Evolutionary conservation across 2,113 vertebrate species (phyloP).

Genomic region (Phyllopteryx taeniolatus): DNA sequence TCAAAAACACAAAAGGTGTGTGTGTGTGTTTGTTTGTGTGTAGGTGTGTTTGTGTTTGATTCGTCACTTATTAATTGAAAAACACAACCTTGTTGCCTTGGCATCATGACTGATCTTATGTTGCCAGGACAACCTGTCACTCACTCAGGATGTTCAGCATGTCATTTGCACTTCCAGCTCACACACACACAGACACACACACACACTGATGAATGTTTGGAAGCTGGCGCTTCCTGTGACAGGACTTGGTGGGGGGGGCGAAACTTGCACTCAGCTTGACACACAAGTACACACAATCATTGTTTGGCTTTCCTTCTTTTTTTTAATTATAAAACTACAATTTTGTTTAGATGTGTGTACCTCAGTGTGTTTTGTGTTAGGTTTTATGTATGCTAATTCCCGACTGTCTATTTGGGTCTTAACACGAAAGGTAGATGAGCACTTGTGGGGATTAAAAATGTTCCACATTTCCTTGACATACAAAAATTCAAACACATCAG

Average conservation of each 20-base stretch:
- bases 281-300: constrained; percentile 29
- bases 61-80: constrained; percentile 43
- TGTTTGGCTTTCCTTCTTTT: constrained; percentile 24
- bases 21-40: too few relatives aligned
- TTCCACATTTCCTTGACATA: not conserved
- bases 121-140: constrained; percentile 53
- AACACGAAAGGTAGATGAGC: not conserved
- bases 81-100: constrained; percentile 40
- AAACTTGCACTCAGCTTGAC: not conserved
- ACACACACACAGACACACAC: constrained; percentile 11
- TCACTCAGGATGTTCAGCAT: constrained; percentile 45
- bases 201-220: constrained; percentile 58
- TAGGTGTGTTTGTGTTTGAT: constrained; percentile 1
- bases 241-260: constrained; percentile 39
- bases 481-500: too few relatives aligned
- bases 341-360: not conserved
- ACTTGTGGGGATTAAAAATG: not conserved
- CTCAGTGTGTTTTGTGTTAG: not conserved
- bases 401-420: not conserved
- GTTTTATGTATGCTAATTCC: too few relatives aligned
- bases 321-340: not conserved
- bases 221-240: constrained; percentile 49
- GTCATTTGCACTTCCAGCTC: constrained; percentile 20
- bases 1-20: too few relatives aligned
- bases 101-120: constrained; percentile 30